Evolutionary conservation across 2,797 vertebrate species (phyloP).

Genomic region (Acipenser oxyrinchus): DNA sequence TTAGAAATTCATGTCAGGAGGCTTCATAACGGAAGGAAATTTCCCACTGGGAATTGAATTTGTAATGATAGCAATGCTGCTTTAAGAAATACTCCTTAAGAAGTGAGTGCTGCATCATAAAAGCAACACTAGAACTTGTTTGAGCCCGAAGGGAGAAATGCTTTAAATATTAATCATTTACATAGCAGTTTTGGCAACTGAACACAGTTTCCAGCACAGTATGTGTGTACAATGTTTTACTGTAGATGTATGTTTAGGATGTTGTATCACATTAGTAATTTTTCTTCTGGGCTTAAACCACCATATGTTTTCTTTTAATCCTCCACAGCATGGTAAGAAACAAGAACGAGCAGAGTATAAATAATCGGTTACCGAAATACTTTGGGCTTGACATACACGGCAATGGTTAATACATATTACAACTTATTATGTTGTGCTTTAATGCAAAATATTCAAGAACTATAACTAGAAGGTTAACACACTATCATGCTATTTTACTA

Average conservation of each 20-base stretch:
- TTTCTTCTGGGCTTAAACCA: not conserved
- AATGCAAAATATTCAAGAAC: too few species aligned
- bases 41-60: not conserved
- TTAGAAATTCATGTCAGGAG: not conserved
- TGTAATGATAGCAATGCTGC: not conserved
- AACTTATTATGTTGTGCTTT: too few species aligned
- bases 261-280: conserved; percentile 5
- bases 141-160: not conserved
- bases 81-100: not conserved
- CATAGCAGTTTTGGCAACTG: too few species aligned
- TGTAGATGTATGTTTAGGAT: conserved; percentile 4
- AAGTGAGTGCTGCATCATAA: not conserved
- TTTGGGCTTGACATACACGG: not conserved
- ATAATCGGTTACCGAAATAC: not conserved
- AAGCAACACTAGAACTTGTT: not conserved
- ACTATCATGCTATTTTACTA: too few species aligned
- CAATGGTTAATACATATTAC: too few species aligned
- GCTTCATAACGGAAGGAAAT: not conserved
- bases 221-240: conserved; percentile 1
- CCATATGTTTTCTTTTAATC: conserved; percentile 3
- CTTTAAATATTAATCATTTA: not conserved
- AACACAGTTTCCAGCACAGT: not conserved
- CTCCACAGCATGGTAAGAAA: not conserved
- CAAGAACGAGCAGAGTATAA: not conserved
- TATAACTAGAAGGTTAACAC: too few species aligned